phyloP scores from a whole-genome alignment of 35 echinoderm and acorn worm genomes.

The Strongylocentrotus purpuratus region DNA sequence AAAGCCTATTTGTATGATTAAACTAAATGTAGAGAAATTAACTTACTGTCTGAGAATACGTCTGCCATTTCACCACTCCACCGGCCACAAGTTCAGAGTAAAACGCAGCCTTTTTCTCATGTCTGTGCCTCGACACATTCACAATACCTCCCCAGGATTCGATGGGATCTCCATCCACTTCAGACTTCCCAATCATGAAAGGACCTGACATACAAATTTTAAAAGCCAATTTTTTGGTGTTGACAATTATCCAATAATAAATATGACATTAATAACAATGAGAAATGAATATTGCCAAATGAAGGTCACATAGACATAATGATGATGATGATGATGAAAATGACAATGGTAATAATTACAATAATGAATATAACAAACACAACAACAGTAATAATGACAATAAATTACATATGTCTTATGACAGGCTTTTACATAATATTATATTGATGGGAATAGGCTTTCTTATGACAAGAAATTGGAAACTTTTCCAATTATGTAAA shows the following conservation, averaged over 20 bases:
- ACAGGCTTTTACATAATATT: not conserved
- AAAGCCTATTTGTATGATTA: not conserved
- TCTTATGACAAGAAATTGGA: not conserved
- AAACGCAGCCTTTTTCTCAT: constrained; percentile 64
- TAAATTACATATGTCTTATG: not conserved
- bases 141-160: constrained; percentile 78
- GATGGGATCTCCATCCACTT: constrained; percentile 92
- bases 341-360: not conserved
- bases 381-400: not conserved
- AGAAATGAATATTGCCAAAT: too few relatives aligned
- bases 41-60: constrained; percentile 68
- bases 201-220: constrained; percentile 63
- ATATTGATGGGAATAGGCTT: not conserved
- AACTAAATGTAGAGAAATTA: not conserved
- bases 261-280: too few relatives aligned
- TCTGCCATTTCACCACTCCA: constrained; percentile 77
- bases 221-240: too few relatives aligned
- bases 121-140: constrained; percentile 54
- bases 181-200: constrained; percentile 87
- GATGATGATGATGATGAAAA: too few relatives aligned
- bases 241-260: too few relatives aligned
- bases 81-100: constrained; percentile 80
- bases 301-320: too few relatives aligned
- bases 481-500: not conserved
- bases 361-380: not conserved